Evolutionary conservation across 92 coral and sea anemone genomes (phyloP), one percentile per base, ranked within the genome.

Genomic region (Zoanthus sociatus): DNA sequence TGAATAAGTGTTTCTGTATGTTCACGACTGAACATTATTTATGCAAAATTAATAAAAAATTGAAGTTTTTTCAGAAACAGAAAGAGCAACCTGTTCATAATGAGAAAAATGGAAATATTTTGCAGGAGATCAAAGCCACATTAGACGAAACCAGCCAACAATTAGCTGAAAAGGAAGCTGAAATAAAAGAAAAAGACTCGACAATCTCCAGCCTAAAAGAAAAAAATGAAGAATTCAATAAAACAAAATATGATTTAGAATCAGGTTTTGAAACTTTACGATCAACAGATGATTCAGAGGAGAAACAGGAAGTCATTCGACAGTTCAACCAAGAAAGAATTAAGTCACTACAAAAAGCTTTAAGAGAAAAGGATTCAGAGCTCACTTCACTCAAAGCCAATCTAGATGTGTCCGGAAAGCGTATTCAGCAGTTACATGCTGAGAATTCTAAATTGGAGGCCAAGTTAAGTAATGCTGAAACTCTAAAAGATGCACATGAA

Each of bases 361-460:
- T 78, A 82, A 55, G 71, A 74, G 86, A 63, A 26, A 90, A 88
- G 46, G 83, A 78, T 46, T 78, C 71, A 33, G 87, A 85, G 55
- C 20, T 66, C 51, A 74, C 77, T 67, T 77, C 88, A 11, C 84
- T 91, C 10, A 66, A 81, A 78, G 93, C 90, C 6, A 92, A 93
- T 33, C 73, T 93, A 1, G 82, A 72, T 1, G 83, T 66, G 75
- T 89, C 93, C 5, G 86, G 90, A 72, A 83, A 91, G 66, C 84
- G 83, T 1, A 55, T 88, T 44, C 89, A 82, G 51, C 92, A 88
- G 26, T 74, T 87, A n/a, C 77, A 76, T 46, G 93, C 92, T 66
- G 96, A 92, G 64, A 94, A 88, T 42, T 93, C 95, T 5, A 94
- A 87, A 88, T 87, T 94, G 8, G 94, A 91, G 32, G 90, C 91